These are phyloP conservation scores for Pollenia labialis DNA, from an alignment of 2,888 invertebrate species.

Conservation along the genomic window DNA sequence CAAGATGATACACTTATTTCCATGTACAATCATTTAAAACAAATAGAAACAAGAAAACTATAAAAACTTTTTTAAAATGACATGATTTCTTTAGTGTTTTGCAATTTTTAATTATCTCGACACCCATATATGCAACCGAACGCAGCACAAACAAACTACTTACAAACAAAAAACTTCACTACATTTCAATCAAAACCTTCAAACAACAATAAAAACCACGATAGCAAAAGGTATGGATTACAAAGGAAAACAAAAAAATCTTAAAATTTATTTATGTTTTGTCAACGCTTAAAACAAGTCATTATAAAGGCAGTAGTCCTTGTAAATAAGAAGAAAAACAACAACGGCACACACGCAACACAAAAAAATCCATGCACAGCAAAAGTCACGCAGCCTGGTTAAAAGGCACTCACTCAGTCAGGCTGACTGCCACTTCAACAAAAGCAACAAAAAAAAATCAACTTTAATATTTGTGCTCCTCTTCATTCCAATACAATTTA, in stretches of 20 bases:
- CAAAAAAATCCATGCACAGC: constrained; percentile 47
- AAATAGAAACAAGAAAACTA: not conserved
- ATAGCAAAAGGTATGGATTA: constrained; percentile 67
- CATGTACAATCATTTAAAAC: constrained; percentile 14
- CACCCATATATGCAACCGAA: constrained; percentile 53
- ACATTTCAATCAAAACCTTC: constrained; percentile 69
- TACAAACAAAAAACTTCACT: constrained; percentile 25
- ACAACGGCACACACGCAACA: not conserved
- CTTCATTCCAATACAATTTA: constrained; percentile 66
- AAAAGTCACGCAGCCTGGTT: constrained; percentile 44
- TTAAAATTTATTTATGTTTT: constrained; percentile 71
- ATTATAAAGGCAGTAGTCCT: constrained; percentile 73
- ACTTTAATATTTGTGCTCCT: constrained; percentile 35
- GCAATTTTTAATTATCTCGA: constrained; percentile 71
- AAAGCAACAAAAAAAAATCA: constrained; percentile 8
- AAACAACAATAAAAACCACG: constrained; percentile 46
- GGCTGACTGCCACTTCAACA: not conserved
- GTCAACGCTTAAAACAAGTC: constrained; percentile 73
- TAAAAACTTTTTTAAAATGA: constrained; percentile 62
- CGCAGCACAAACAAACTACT: constrained; percentile 43
- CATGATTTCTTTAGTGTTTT: constrained; percentile 69
- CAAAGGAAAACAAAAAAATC: constrained; percentile 57
- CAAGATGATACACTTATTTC: constrained; percentile 23
- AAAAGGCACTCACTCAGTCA: constrained; percentile 29
- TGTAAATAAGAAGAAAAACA: constrained; percentile 51